Evolutionary conservation across 2,797 vertebrate species (phyloP), one percentile per base, ranked within the genome.

Genomic region (Manis javanica): DNA sequence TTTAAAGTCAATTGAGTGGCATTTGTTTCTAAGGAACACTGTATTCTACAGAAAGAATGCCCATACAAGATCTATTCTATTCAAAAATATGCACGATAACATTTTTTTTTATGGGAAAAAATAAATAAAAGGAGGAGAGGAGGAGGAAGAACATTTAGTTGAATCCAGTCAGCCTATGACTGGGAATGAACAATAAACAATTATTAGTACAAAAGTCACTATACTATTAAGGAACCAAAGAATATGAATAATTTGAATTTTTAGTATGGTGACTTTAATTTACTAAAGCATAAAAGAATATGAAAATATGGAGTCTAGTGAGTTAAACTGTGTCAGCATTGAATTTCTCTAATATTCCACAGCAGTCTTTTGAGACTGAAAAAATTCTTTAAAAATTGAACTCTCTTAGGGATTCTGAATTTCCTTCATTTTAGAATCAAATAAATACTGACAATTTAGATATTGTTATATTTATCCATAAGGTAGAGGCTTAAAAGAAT

Each of bases 41-140:
- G 14, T 53, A 78, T 21, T 81, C 24, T 57, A 51, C n/a, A 63
- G 26, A 19, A 92, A 89, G 29, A 91, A 34, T 63, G 5, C 1
- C 3, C 2, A 64, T n/a, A n/a, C 3, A 46, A 57, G 3, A 39
- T 46, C 1, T 13, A 57, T 87, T 79, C 1, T 6, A 53, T 37
- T 78, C 91, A 24, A 21, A 77, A 71, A 82, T 78, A 7, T 81
- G 5, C 23, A 74, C 1, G 0, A 19, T 39, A 57, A 0, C 46
- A 85, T 83, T 86, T 34, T 24, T 34, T 24, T 84, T 66, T 71
- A 24, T 29, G 37, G 95, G 95, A 96, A 81, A n/a, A 23, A 77
- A 10, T 4, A 3, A 2, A 10, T 6, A 4, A 74, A 49, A 51
- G 18, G 19, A 53, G 31, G 19, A 23, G n/a, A 77, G n/a, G 7